Conservation (phyloP, 2,888 invertebrate species). For the Ormyrus nitidulus region DNA sequence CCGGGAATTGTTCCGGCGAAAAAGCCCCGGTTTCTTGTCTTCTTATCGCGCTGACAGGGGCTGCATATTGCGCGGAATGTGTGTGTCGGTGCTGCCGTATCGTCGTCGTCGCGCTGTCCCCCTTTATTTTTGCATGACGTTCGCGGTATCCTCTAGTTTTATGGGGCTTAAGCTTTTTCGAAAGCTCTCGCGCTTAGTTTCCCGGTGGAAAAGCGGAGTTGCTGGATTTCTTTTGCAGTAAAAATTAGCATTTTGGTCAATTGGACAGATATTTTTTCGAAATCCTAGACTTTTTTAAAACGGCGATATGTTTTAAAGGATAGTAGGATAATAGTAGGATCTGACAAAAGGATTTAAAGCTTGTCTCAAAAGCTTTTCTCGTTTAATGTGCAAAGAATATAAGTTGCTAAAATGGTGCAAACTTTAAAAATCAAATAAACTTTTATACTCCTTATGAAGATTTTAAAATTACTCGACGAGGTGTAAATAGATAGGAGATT, state of each 20-base stretch:
- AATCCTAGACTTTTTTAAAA: neutral
- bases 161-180: constrained; percentile 4
- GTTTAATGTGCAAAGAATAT: too few species aligned
- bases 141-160: neutral
- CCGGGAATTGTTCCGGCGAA: constrained; percentile 40
- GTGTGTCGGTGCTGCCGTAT: neutral
- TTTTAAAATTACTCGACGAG: too few species aligned
- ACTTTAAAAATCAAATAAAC: too few species aligned
- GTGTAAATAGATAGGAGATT: too few species aligned
- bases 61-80: neutral
- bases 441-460: too few species aligned
- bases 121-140: neutral
- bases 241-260: too few species aligned
- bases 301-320: neutral
- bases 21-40: neutral
- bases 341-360: too few species aligned
- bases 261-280: too few species aligned
- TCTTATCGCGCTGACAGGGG: neutral
- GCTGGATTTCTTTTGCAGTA: too few species aligned
- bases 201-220: too few species aligned
- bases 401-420: too few species aligned
- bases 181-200: neutral
- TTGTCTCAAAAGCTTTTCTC: too few species aligned
- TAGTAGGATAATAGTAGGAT: neutral
- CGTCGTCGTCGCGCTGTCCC: neutral